A percentile compares a stretch with the other conserved stretches of the same genome.
Conservation (phyloP, 2,888 invertebrate genomes). For the Dasysyrphus tricinctus region DNA sequence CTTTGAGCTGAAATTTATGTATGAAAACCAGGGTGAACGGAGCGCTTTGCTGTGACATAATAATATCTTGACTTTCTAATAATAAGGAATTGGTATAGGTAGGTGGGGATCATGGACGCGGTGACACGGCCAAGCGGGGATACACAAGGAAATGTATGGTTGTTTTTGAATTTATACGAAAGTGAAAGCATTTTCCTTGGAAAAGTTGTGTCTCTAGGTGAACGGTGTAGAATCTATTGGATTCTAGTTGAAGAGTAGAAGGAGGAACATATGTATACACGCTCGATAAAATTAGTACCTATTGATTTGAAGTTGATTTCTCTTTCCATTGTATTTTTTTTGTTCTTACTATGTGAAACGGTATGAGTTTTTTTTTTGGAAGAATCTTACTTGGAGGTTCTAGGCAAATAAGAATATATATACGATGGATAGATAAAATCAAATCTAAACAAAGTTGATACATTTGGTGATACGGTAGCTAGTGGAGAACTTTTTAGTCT, state of each 20-base stretch:
- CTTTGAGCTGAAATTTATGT: slow-evolving; percentile 25
- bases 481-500: too few relatives aligned
- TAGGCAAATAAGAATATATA: too few relatives aligned
- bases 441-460: too few relatives aligned
- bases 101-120: not conserved
- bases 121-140: not conserved
- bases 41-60: slow-evolving; percentile 16
- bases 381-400: too few relatives aligned
- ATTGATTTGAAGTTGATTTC: not conserved
- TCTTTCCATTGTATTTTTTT: not conserved
- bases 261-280: not conserved
- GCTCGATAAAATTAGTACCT: not conserved
- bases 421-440: too few relatives aligned
- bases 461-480: too few relatives aligned
- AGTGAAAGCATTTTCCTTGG: slow-evolving; percentile 24
- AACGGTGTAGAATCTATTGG: not conserved
- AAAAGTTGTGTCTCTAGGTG: slow-evolving; percentile 31
- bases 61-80: slow-evolving; percentile 37
- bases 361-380: too few relatives aligned
- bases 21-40: slow-evolving; percentile 2
- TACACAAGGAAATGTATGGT: not conserved
- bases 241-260: not conserved
- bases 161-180: slow-evolving; percentile 29
- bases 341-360: too few relatives aligned
- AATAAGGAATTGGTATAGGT: not conserved